Evolutionary conservation across 2,888 invertebrate species (phyloP).

Genomic region (Esperia sulphurella): DNA sequence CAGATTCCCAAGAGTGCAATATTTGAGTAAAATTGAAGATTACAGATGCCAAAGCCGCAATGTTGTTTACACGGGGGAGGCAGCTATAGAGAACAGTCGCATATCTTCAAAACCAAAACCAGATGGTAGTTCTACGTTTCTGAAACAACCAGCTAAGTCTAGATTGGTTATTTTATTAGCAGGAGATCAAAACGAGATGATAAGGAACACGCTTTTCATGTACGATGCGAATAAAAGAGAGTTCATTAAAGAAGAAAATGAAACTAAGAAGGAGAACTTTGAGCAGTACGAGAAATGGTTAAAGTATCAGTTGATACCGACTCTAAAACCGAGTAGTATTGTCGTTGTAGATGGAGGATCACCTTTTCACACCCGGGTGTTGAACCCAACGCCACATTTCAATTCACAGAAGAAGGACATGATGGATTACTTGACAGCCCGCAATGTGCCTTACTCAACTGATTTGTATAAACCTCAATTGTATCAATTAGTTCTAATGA

Average conservation of each 20-base stretch:
- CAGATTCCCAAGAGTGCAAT: conserved; percentile 29
- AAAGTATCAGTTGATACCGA: conserved; percentile 28
- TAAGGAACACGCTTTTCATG: conserved; percentile 26
- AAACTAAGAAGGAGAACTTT: conserved; percentile 26
- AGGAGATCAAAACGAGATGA: conserved; percentile 24
- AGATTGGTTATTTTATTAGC: conserved; percentile 27
- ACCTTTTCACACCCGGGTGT: conserved; percentile 27
- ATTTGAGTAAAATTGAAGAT: conserved; percentile 29
- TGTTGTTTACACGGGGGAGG: conserved; percentile 30
- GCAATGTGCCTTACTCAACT: conserved; percentile 26
- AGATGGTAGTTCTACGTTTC: conserved; percentile 27
- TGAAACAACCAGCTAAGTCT: conserved; percentile 31
- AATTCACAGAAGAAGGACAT: conserved; percentile 31
- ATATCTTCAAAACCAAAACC: conserved; percentile 29
- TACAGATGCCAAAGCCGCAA: conserved; percentile 27
- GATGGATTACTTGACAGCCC: conserved; percentile 30
- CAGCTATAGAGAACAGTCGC: conserved; percentile 27
- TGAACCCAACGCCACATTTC: conserved; percentile 27
- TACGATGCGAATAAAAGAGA: conserved; percentile 30
- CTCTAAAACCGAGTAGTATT: conserved; percentile 27
- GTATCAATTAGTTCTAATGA: conserved; percentile 27
- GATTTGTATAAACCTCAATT: conserved; percentile 33
- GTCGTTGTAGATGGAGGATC: conserved; percentile 30
- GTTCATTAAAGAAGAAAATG: conserved; percentile 25
- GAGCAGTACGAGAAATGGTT: conserved; percentile 33